These are phyloP conservation scores for Mycogona germanica DNA, from an alignment of 2,888 invertebrate genomes.

Conservation along the genomic window DNA sequence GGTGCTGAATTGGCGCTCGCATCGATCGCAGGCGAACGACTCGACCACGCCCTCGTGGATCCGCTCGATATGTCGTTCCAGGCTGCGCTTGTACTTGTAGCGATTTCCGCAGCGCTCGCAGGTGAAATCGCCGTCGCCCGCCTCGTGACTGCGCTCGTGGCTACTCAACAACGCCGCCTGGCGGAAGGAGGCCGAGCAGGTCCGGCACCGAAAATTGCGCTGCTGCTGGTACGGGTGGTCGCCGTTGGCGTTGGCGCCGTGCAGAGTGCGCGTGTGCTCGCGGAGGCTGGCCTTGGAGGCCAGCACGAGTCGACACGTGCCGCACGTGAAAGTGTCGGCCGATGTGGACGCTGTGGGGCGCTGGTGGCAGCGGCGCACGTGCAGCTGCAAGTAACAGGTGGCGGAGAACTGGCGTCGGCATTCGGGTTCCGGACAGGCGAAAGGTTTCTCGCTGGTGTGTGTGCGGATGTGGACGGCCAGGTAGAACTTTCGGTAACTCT, in stretches of 20 bases:
- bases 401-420: background rate
- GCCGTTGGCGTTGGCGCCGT: background rate
- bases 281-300: background rate
- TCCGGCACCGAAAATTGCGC: background rate
- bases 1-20: background rate
- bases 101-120: background rate
- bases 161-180: background rate
- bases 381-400: slow-evolving; percentile 16
- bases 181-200: background rate
- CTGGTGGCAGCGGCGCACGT: slow-evolving; percentile 20
- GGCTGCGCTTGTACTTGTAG: background rate
- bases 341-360: no score
- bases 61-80: background rate
- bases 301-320: background rate
- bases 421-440: background rate
- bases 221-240: background rate
- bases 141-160: background rate
- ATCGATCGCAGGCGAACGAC: background rate
- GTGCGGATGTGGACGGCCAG: background rate
- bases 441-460: background rate
- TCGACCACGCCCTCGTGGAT: background rate
- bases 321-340: background rate
- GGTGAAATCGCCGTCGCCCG: background rate
- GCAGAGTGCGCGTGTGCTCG: background rate
- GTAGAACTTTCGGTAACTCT: background rate